Conservation (phyloP, 1,140 invertebrate species). For the Atta texana region DNA sequence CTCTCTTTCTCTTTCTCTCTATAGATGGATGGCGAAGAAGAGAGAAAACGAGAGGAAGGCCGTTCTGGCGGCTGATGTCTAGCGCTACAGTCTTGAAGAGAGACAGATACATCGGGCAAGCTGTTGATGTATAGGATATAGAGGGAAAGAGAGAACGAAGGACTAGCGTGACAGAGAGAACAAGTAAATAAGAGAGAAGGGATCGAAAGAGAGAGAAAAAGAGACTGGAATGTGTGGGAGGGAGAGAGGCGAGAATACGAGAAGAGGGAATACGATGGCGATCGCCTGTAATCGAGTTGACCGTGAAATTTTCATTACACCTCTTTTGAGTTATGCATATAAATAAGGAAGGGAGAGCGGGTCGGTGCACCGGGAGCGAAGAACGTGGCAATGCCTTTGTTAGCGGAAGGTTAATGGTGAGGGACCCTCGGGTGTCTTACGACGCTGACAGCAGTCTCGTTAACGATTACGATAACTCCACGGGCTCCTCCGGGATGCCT, state of each 20-base stretch:
- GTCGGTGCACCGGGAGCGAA: constrained; percentile 74
- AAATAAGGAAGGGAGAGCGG: constrained; percentile 82
- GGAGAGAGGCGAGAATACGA: constrained; percentile 1
- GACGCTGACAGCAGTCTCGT: constrained; percentile 81
- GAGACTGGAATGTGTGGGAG: constrained; percentile 38
- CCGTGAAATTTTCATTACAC: constrained; percentile 84
- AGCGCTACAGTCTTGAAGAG: constrained; percentile 33
- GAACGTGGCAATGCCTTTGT: constrained; percentile 83
- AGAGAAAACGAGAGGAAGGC: constrained; percentile 52
- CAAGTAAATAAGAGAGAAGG: constrained; percentile 1
- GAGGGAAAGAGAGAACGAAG: constrained; percentile 28
- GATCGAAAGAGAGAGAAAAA: not conserved
- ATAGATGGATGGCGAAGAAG: not conserved
- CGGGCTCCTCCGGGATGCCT: constrained; percentile 70
- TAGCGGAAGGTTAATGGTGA: constrained; percentile 83
- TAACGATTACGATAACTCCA: constrained; percentile 81
- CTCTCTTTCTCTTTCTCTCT: not conserved
- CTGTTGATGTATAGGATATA: constrained; percentile 19
- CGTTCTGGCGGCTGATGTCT: constrained; percentile 40
- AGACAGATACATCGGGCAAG: constrained; percentile 56
- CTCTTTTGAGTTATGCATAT: constrained; percentile 85
- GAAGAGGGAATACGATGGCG: constrained; percentile 55
- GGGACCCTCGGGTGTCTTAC: constrained; percentile 78
- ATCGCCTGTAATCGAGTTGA: constrained; percentile 75
- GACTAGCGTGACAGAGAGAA: not conserved